phyloP scores from a whole-genome alignment of 2,888 invertebrate species.

The Drosophila heteroneura region DNA sequence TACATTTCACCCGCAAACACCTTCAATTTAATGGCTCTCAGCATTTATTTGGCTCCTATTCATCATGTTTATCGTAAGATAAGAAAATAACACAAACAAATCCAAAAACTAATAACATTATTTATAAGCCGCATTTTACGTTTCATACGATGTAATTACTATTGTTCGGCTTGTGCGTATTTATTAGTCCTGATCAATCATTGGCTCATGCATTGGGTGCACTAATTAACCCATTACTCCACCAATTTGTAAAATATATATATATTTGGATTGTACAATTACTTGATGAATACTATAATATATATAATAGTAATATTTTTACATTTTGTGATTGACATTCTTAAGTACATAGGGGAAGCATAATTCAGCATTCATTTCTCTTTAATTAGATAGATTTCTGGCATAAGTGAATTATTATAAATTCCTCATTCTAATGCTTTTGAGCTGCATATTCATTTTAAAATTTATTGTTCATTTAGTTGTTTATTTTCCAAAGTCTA shows the following conservation, averaged over 20 bases:
- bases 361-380: background rate
- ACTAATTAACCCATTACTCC: conserved; percentile 19
- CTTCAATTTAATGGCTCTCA: conserved; percentile 23
- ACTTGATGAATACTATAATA: background rate
- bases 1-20: conserved; percentile 3
- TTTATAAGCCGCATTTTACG: conserved; percentile 4
- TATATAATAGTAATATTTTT: background rate
- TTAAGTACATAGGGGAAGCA: background rate
- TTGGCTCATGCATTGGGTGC: background rate
- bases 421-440: background rate
- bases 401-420: background rate
- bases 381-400: background rate
- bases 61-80: conserved; percentile 44
- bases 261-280: background rate
- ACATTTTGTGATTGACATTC: too few species aligned
- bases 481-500: background rate
- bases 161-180: background rate
- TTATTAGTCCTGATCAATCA: conserved; percentile 4
- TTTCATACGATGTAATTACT: background rate
- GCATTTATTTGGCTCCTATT: conserved; percentile 38
- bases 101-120: background rate
- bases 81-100: conserved; percentile 3
- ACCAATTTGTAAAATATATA: background rate
- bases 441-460: background rate
- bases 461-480: background rate